Base-by-base conservation (phyloP, 2,888 invertebrate genomes). In the Leucania comma region DNA sequence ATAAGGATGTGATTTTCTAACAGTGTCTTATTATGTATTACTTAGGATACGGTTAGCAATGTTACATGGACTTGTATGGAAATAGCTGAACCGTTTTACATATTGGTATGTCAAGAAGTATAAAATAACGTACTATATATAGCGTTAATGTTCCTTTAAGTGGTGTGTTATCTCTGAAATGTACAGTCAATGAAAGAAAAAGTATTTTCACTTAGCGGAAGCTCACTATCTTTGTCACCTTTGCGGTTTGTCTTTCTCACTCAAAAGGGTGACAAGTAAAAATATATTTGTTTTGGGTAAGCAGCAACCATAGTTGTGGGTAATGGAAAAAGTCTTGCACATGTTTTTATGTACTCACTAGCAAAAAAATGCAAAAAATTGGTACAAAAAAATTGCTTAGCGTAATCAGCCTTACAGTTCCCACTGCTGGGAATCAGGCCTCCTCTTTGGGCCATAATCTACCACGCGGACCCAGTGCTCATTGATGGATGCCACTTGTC, bases 11-110 rank as follows among this genome's bases (percentile, higher is more conserved):
- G 90, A 91, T 89, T 89, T 88, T 86, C 85, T 86, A 86, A 75
- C 84, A 89, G 91, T 91, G 91, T 91, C 90, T 91, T 91, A 91
- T 89, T 78, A 70, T 70, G 48, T 75, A 74, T 63, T 80, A 75
- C 26, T 71, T 83, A 91, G 89, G 68, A 81, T 91, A 90, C 66
- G 72, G 72, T 74, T 78, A 81, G 72, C 76, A 78, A 69, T 70
- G 50, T 50, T 51, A 57, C 38, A 59, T 35, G 48, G 53, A 64
- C 26, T 67, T 64, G 26, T 66, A 32, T 62, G 61, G 22, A 32
- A 48, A 32, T 64, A 46, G 14, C 53, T 2, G 42, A 26, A 32
- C 62, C 9, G 48, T 66, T 69, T 75, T 59, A 75, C 62, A 60
- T 32, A 64, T 46, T 46, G 20, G 0, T 12, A 42, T 8, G 3